Evolutionary conservation across 2,797 vertebrate species (phyloP).

Genomic region (Champsocephalus esox): DNA sequence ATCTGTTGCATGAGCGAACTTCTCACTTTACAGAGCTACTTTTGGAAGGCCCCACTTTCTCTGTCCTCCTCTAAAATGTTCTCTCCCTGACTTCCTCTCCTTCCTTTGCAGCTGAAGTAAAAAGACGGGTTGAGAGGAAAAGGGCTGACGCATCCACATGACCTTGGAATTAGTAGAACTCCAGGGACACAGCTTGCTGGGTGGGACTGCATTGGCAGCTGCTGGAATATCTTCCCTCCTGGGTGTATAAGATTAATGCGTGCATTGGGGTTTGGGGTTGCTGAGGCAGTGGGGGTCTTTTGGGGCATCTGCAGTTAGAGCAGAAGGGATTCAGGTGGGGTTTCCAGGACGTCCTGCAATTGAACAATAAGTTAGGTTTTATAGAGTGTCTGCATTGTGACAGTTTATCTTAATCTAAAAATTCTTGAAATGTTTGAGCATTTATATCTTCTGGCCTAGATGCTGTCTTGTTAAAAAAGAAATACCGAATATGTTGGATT

Average conservation of each 20-base stretch:
- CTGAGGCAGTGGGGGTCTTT: conserved; percentile 34
- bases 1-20: conserved; percentile 27
- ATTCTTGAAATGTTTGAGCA: not conserved
- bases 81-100: conserved; percentile 45
- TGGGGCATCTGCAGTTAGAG: conserved; percentile 39
- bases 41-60: conserved; percentile 43
- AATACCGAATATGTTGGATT: conserved; percentile 9
- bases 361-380: conserved; percentile 18
- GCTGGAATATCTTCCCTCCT: conserved; percentile 75
- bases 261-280: conserved; percentile 60
- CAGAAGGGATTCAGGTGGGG: conserved; percentile 44
- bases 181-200: conserved; percentile 80
- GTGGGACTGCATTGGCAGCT: conserved; percentile 83
- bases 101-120: conserved; percentile 60
- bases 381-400: conserved; percentile 1
- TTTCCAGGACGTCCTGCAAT: conserved; percentile 13
- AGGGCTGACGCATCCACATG: conserved; percentile 68
- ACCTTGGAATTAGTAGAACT: conserved; percentile 87
- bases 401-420: conserved; percentile 5
- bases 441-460: not conserved
- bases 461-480: not conserved
- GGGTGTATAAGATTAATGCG: conserved; percentile 78
- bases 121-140: conserved; percentile 59
- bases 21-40: conserved; percentile 42
- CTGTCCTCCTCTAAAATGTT: conserved; percentile 38